These are phyloP conservation scores for Diadegma fenestrale DNA, from an alignment of 2,888 invertebrate species.

Conservation along the genomic window DNA sequence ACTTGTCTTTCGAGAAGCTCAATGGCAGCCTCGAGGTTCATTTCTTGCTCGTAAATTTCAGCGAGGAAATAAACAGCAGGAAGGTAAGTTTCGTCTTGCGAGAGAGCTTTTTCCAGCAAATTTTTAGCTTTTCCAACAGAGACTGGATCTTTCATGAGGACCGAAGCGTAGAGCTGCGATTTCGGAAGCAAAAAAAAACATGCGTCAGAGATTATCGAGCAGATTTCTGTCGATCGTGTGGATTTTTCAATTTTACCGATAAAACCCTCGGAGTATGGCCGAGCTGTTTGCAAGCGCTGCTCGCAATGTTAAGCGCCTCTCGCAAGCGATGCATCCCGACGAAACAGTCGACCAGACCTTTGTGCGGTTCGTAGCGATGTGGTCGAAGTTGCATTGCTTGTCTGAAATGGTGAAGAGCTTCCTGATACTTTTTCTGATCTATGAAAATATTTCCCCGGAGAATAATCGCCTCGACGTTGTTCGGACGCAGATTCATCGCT, in stretches of 20 bases:
- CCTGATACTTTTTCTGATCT: slow-evolving; percentile 89
- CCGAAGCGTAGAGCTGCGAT: slow-evolving; percentile 91
- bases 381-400: slow-evolving; percentile 89
- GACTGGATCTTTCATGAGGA: slow-evolving; percentile 89
- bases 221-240: not conserved
- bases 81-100: slow-evolving; percentile 89
- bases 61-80: slow-evolving; percentile 91
- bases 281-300: slow-evolving; percentile 90
- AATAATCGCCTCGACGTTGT: slow-evolving; percentile 90
- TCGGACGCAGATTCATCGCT: slow-evolving; percentile 88
- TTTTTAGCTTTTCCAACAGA: slow-evolving; percentile 88
- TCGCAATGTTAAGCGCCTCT: slow-evolving; percentile 91
- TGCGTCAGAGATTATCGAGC: not conserved
- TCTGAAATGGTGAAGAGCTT: slow-evolving; percentile 89
- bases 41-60: slow-evolving; percentile 89
- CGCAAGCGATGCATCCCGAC: slow-evolving; percentile 88
- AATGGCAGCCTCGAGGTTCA: slow-evolving; percentile 89
- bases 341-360: slow-evolving; percentile 92
- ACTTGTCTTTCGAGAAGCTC: slow-evolving; percentile 89
- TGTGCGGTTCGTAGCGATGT: slow-evolving; percentile 90
- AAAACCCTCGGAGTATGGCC: slow-evolving; percentile 90
- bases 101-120: slow-evolving; percentile 90
- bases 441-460: slow-evolving; percentile 90
- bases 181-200: not conserved
- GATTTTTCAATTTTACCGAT: slow-evolving; percentile 86